Percentiles rank a stretch among this genome's conserved stretches.
Evolutionary conservation across 2,113 vertebrate species (phyloP).

Genomic region (Pangasianodon gigas): DNA sequence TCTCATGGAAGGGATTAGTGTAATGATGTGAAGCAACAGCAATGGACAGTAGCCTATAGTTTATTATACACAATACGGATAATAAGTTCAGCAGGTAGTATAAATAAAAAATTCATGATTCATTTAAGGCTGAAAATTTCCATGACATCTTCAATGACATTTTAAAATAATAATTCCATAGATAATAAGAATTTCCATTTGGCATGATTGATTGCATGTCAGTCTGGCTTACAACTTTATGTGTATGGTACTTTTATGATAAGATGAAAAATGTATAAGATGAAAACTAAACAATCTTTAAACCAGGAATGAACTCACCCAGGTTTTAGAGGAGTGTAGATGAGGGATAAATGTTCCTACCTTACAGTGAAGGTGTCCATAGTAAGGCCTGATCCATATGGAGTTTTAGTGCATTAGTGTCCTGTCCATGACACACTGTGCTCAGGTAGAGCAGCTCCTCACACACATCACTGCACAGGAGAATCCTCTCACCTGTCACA

Average conservation of each 20-base stretch:
- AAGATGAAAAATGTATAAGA: neutral
- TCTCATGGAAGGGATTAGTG: neutral
- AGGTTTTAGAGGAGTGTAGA: neutral
- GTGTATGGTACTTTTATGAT: neutral
- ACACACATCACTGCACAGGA: constrained; percentile 15
- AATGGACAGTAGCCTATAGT: neutral
- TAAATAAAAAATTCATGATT: constrained; percentile 29
- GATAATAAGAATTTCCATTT: neutral
- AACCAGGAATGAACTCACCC: neutral
- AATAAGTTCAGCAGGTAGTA: constrained; percentile 11
- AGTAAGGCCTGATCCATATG: neutral
- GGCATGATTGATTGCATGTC: neutral
- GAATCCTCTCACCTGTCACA: constrained; percentile 2
- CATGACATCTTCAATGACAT: constrained; percentile 24
- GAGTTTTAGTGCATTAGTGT: neutral
- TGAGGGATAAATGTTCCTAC: constrained; percentile 6
- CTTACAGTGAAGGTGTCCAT: constrained; percentile 30
- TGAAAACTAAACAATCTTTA: neutral
- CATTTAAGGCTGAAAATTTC: constrained; percentile 21
- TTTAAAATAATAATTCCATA: neutral
- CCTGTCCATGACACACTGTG: neutral
- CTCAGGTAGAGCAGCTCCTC: constrained; percentile 15
- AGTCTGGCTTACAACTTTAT: neutral
- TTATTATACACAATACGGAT: neutral
- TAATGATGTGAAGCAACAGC: neutral